phyloP scores from a whole-genome alignment of 2,113 vertebrate genomes.

The Malurus cyaneus region DNA sequence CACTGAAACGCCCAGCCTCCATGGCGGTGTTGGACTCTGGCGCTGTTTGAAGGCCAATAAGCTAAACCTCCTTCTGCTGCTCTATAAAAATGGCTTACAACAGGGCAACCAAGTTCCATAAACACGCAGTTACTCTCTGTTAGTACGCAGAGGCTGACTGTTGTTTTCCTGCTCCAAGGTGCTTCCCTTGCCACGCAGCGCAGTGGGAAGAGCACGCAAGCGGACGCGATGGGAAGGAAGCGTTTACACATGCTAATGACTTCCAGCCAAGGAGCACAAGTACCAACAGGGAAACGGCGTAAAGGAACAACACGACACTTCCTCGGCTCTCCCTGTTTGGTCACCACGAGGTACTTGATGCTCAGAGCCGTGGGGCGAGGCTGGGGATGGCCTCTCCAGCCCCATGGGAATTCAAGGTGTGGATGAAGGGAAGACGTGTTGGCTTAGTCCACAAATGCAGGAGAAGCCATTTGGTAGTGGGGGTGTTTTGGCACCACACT shows the following conservation, averaged over 20 bases:
- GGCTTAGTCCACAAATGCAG: background rate
- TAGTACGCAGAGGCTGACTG: background rate
- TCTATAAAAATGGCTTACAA: background rate
- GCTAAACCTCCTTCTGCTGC: background rate
- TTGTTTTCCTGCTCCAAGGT: constrained; percentile 56
- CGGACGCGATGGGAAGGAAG: constrained; percentile 39
- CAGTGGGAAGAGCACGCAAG: constrained; percentile 51
- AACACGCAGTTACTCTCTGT: background rate
- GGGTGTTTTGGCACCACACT: accelerated
- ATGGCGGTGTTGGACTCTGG: background rate
- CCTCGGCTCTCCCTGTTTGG: background rate
- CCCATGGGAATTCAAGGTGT: background rate
- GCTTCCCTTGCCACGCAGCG: constrained; percentile 54
- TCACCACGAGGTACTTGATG: background rate
- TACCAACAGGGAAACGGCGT: background rate
- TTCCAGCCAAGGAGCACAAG: constrained; percentile 45
- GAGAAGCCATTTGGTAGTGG: accelerated
- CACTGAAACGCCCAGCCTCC: background rate
- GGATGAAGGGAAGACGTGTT: accelerated
- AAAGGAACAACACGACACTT: background rate
- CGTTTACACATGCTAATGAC: constrained; percentile 52
- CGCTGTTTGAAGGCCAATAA: background rate
- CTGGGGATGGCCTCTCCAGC: background rate
- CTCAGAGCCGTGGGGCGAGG: background rate
- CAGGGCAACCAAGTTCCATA: background rate